Evolutionary conservation across 2,113 vertebrate genomes (phyloP).

Genomic region (Gopherus flavomarginatus): DNA sequence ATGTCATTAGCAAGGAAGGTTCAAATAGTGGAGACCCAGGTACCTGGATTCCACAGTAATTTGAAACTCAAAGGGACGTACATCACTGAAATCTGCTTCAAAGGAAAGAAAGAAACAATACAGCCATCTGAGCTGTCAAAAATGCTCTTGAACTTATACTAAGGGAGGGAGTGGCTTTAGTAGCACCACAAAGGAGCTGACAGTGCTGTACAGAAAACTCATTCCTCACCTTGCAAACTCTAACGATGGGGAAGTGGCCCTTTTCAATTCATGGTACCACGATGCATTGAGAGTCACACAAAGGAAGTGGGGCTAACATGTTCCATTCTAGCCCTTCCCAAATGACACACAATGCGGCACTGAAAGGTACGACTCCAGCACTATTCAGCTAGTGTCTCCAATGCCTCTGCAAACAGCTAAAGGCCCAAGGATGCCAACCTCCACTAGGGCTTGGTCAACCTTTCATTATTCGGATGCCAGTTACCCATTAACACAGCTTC

Average conservation of each 20-base stretch:
- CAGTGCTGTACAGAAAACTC: neutral
- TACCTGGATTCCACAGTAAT: constrained; percentile 12
- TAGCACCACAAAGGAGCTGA: neutral
- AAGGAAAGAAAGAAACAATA: neutral
- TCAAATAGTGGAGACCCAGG: neutral
- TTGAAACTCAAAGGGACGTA: neutral
- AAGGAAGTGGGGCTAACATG: fast-evolving
- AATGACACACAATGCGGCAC: neutral
- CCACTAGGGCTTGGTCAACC: neutral
- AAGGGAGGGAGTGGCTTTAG: neutral
- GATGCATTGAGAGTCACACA: neutral
- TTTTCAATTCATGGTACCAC: neutral
- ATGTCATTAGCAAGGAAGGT: neutral
- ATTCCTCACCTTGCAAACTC: neutral
- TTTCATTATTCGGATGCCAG: constrained; percentile 1
- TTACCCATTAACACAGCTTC: neutral
- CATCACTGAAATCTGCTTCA: neutral
- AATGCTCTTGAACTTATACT: neutral
- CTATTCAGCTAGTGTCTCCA: neutral
- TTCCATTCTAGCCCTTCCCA: neutral
- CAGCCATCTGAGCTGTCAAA: neutral
- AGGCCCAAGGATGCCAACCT: neutral
- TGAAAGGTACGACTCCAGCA: neutral
- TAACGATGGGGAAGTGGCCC: neutral
- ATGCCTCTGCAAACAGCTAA: neutral